Evolutionary conservation across 2,113 vertebrate species (phyloP).

Genomic region (Barbus barbus): DNA sequence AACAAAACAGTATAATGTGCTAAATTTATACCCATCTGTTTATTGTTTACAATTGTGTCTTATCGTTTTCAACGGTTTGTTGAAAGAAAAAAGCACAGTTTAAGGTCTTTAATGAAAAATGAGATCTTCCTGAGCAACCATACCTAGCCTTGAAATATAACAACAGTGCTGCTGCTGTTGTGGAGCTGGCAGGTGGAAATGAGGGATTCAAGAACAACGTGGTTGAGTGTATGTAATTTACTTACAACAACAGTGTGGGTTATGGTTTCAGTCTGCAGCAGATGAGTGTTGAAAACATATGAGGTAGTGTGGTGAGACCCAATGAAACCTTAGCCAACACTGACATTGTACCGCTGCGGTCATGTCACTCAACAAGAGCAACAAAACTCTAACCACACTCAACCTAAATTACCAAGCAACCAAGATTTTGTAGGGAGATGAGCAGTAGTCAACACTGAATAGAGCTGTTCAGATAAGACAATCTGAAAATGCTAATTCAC

Average conservation of each 20-base stretch:
- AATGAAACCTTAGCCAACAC: not conserved
- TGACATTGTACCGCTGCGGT: not conserved
- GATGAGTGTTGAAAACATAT: constrained; percentile 53
- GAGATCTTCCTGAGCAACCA: constrained; percentile 22
- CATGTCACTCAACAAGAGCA: constrained; percentile 1
- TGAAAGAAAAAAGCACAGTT: constrained; percentile 48
- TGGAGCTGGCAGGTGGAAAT: constrained; percentile 49
- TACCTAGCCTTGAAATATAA: constrained; percentile 40
- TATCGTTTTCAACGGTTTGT: constrained; percentile 22
- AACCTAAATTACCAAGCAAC: not conserved
- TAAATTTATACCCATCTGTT: constrained; percentile 60
- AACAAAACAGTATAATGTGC: constrained; percentile 52
- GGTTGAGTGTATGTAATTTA: constrained; percentile 52
- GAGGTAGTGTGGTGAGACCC: constrained; percentile 1
- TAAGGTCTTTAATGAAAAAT: constrained; percentile 40
- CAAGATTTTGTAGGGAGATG: not conserved
- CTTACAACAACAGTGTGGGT: constrained; percentile 57
- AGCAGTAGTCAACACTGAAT: too few species aligned
- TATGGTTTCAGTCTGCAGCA: constrained; percentile 54
- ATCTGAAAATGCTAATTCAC: too few species aligned
- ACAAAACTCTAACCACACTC: not conserved
- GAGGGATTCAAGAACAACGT: constrained; percentile 39
- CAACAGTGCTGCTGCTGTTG: constrained; percentile 28
- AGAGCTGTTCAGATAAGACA: too few species aligned
- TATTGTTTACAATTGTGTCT: constrained; percentile 46